Evolutionary conservation across 2,888 invertebrate species (phyloP).

Genomic region (Drosophila birchii): DNA sequence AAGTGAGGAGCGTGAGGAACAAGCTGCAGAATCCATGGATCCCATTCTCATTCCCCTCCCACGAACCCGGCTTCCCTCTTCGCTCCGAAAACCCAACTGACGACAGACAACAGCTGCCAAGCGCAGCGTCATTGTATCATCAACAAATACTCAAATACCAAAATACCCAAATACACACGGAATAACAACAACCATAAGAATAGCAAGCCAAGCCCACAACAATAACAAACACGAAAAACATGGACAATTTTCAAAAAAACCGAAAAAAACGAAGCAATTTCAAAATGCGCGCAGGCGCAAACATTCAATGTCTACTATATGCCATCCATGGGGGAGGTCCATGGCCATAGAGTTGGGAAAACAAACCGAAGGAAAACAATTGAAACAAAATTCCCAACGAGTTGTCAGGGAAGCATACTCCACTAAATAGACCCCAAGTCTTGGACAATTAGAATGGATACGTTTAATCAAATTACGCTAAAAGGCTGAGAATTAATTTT

Average conservation of each 20-base stretch:
- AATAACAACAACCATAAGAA: constrained; percentile 65
- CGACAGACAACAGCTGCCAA: constrained; percentile 78
- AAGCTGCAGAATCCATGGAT: constrained; percentile 50
- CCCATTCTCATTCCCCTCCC: constrained; percentile 13
- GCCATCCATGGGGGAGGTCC: constrained; percentile 35
- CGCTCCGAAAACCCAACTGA: constrained; percentile 22
- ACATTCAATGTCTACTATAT: constrained; percentile 40
- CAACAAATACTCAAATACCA: constrained; percentile 58
- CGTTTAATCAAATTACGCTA: constrained; percentile 11
- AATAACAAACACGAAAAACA: constrained; percentile 74
- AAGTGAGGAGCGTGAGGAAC: constrained; percentile 53
- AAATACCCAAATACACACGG: constrained; percentile 27
- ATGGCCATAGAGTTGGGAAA: constrained; percentile 32
- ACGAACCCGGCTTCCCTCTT: constrained; percentile 21
- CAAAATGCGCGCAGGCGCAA: constrained; percentile 73
- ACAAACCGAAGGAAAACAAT: constrained; percentile 43
- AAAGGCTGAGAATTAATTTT: constrained; percentile 1
- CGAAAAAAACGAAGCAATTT: constrained; percentile 58
- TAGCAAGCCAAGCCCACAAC: constrained; percentile 71
- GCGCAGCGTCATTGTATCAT: constrained; percentile 82
- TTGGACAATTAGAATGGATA: constrained; percentile 10
- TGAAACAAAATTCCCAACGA: constrained; percentile 23
- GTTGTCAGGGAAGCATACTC: constrained; percentile 12
- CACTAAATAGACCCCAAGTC: not conserved
- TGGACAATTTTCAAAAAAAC: constrained; percentile 58